These are phyloP conservation scores for Ictalurus punctatus DNA, from an alignment of 2,113 vertebrate genomes.

Conservation along the genomic window DNA sequence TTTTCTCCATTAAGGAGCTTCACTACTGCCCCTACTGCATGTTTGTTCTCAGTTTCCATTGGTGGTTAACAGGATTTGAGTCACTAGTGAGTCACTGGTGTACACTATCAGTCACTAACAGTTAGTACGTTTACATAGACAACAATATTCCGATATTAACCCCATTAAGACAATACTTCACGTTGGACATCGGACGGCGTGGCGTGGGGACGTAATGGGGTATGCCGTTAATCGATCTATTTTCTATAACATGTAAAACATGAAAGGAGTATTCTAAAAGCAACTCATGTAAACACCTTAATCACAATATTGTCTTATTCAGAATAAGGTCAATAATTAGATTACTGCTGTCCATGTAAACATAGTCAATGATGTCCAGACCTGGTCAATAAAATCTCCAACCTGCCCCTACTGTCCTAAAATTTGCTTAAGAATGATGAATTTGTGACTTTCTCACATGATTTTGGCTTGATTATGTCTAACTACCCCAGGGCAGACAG, in stretches of 20 bases:
- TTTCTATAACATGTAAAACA: no score
- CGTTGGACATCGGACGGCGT: no score
- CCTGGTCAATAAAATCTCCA: background rate
- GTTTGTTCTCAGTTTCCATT: background rate
- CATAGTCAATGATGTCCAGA: background rate
- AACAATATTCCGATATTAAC: no score
- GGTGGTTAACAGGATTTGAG: background rate
- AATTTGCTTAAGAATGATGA: background rate
- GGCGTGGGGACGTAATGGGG: no score
- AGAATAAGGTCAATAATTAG: no score
- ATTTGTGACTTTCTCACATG: background rate
- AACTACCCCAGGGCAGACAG: background rate
- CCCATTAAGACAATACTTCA: no score
- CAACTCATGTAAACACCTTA: no score
- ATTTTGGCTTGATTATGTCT: background rate
- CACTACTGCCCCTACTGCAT: background rate
- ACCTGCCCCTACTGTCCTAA: background rate
- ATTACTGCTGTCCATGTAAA: no score
- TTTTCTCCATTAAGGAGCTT: background rate
- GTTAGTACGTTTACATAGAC: no score
- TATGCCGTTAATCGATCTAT: no score
- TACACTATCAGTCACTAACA: background rate
- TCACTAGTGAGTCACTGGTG: background rate
- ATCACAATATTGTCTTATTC: no score
- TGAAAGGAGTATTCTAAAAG: no score